Evolutionary conservation across 1,140 invertebrate species (phyloP).

Genomic region (Trialeurodes vaporariorum): DNA sequence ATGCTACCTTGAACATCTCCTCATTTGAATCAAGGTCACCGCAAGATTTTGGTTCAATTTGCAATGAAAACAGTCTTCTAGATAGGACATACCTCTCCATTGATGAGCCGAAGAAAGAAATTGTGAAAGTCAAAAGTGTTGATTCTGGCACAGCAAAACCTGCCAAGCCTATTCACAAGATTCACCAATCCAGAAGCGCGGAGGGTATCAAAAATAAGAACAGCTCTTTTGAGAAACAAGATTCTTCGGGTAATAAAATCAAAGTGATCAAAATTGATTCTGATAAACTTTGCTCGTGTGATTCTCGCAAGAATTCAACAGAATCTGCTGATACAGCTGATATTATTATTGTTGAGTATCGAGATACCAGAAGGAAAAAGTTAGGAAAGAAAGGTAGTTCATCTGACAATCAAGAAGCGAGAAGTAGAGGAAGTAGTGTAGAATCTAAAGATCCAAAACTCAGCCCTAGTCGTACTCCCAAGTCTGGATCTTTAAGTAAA

Average conservation of each 20-base stretch:
- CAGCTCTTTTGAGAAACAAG: conserved; percentile 5
- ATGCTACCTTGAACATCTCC: not conserved
- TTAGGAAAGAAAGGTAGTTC: conserved; percentile 26
- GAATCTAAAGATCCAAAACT: not conserved
- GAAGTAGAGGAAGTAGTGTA: conserved; percentile 21
- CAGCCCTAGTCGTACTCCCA: not conserved
- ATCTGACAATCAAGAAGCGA: not conserved
- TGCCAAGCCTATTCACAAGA: not conserved
- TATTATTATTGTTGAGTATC: conserved; percentile 29
- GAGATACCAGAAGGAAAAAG: conserved; percentile 24
- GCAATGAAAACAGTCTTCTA: not conserved
- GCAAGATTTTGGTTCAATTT: not conserved
- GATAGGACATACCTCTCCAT: not conserved
- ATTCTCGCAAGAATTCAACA: conserved; percentile 23
- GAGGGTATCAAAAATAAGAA: conserved; percentile 3
- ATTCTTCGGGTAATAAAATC: not conserved
- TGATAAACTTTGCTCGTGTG: conserved; percentile 20
- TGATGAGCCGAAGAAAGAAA: conserved; percentile 1
- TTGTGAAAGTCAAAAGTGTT: conserved; percentile 7
- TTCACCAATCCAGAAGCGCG: conserved; percentile 9
- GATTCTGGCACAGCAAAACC: not conserved
- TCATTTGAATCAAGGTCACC: not conserved
- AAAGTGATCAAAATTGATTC: conserved; percentile 27
- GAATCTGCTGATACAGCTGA: conserved; percentile 24
- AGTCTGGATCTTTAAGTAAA: not conserved